phyloP scores from a whole-genome alignment of 2,113 vertebrate genomes.

The Macaca nemestrina region DNA sequence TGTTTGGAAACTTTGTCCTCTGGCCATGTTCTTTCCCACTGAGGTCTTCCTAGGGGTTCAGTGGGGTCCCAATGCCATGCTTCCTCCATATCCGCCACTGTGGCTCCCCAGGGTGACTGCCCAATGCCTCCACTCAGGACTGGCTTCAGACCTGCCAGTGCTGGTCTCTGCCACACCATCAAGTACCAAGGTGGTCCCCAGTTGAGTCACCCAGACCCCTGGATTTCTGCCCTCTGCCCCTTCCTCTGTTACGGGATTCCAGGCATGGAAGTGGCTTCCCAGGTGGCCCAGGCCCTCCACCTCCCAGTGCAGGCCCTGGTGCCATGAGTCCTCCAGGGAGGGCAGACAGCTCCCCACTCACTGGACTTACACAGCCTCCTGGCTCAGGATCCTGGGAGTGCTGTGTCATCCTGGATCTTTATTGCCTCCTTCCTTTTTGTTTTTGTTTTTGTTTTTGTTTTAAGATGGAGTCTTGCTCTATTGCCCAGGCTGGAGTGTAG shows the following conservation, averaged over 20 bases:
- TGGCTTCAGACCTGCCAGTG: neutral
- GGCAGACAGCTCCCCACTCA: accelerated
- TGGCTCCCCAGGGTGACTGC: neutral
- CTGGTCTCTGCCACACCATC: neutral
- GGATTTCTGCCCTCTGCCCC: neutral
- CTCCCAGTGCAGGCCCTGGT: neutral
- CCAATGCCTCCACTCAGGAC: neutral
- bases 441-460: no score
- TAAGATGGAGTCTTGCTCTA: no score
- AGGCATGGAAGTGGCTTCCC: neutral
- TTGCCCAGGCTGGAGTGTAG: no score
- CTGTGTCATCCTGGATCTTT: neutral
- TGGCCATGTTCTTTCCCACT: neutral
- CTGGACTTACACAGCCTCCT: accelerated
- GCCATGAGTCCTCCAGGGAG: accelerated
- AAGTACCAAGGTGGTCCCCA: neutral
- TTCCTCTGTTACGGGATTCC: neutral
- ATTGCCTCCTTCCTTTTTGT: neutral
- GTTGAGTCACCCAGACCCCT: neutral
- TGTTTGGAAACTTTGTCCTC: neutral
- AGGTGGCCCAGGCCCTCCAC: neutral
- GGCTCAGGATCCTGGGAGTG: accelerated
- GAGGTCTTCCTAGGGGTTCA: neutral
- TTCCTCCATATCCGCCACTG: neutral
- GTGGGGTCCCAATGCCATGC: no score